These are phyloP conservation scores for Lymantria monacha DNA, from an alignment of 2,888 invertebrate genomes.

Conservation along the genomic window DNA sequence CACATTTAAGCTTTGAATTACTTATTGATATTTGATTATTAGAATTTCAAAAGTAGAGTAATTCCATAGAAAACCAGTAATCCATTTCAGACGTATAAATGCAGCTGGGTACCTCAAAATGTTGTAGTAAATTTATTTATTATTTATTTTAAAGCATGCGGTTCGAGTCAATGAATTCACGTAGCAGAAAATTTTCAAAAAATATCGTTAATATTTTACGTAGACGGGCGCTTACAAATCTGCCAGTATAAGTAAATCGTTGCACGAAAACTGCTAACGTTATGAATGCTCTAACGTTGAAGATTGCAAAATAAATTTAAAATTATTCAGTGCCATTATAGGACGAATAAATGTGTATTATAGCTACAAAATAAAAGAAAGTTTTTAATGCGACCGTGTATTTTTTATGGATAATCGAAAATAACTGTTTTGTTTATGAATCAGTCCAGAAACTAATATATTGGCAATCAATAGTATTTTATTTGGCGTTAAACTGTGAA, in stretches of 20 bases:
- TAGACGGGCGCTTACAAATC: not conserved
- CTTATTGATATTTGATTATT: too few species aligned
- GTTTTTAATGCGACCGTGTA: not conserved
- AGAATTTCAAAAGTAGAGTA: not conserved
- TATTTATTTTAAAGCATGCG: too few species aligned
- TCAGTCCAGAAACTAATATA: too few species aligned
- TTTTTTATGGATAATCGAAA: not conserved
- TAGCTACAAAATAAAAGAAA: not conserved
- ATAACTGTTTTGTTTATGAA: too few species aligned
- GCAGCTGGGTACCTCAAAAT: not conserved
- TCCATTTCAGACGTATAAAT: not conserved
- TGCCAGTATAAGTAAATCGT: constrained; percentile 6
- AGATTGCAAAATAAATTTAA: not conserved
- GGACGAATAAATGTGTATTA: not conserved
- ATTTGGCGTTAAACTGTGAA: too few species aligned
- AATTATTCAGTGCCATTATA: not conserved
- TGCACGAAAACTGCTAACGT: constrained; percentile 3
- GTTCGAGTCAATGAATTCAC: too few species aligned
- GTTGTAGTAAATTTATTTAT: too few species aligned
- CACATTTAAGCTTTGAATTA: too few species aligned
- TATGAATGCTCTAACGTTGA: constrained; percentile 4
- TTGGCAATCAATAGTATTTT: too few species aligned
- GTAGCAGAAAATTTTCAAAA: too few species aligned
- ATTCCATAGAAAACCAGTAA: not conserved
- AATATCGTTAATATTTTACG: not conserved